Evolutionary conservation across 1,140 invertebrate genomes (phyloP).

Genomic region (Campoletis sonorensis): DNA sequence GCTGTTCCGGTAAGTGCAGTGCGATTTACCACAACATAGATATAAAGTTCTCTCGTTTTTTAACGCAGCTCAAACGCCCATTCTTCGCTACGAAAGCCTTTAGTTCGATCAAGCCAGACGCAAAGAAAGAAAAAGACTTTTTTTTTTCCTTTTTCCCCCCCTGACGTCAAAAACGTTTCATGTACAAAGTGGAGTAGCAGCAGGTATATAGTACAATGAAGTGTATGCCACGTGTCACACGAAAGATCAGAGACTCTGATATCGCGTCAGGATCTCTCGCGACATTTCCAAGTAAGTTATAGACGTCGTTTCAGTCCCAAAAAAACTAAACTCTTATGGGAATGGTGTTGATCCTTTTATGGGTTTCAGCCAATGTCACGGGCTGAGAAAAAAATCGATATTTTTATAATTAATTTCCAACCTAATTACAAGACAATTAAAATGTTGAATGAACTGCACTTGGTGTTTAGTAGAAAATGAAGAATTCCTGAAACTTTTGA

Average conservation of each 20-base stretch:
- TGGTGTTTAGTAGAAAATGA: too few species aligned
- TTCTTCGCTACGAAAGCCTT: constrained; percentile 19
- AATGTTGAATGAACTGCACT: background rate
- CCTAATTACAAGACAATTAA: too few species aligned
- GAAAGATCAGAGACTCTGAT: constrained; percentile 59
- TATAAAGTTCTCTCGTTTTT: background rate
- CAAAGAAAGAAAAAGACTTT: constrained; percentile 12
- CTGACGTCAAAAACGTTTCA: constrained; percentile 16
- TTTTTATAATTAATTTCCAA: too few species aligned
- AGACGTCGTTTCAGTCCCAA: constrained; percentile 15
- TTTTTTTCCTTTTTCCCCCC: background rate
- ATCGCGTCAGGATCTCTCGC: constrained; percentile 26
- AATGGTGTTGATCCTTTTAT: too few species aligned
- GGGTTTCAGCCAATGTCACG: too few species aligned
- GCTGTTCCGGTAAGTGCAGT: constrained; percentile 20
- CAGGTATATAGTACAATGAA: constrained; percentile 63
- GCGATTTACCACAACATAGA: background rate
- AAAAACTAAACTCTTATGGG: background rate
- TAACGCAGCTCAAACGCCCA: background rate
- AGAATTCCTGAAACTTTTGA: too few species aligned
- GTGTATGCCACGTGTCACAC: constrained; percentile 64
- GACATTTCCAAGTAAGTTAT: constrained; percentile 30
- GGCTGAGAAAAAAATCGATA: too few species aligned
- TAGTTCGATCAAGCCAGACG: constrained; percentile 20
- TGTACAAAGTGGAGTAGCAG: constrained; percentile 50